Base-by-base conservation (phyloP, 2,888 invertebrate genomes). In the Latrodectus hesperus region DNA sequence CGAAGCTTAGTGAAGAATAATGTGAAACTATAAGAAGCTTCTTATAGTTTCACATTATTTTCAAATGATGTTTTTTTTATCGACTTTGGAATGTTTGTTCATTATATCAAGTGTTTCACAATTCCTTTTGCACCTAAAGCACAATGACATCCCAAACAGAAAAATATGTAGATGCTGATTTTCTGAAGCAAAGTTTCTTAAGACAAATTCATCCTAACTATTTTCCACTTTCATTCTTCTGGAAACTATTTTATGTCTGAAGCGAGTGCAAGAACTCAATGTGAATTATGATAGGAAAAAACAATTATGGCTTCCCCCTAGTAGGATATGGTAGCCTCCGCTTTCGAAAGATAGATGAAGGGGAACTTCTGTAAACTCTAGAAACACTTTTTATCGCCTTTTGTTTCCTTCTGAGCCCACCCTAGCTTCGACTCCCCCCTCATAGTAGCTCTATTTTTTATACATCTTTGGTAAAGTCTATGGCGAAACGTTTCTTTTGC, bases 211-310 rank as follows among this genome's bases (percentile, higher is more conserved):
- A 22, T 49, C 75, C 70, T 85, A 80, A 85, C 85, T 77, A 81
- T 87, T 77, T 82, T 81, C 74, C 64, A 87, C 60, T 53, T 67
- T 9, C 14, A 78, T 68, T 51, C 52, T 38, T 22, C 55, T 38
- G 22, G 79, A 84, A 79, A 79, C 79, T 75, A 79, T 80, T 85
- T 85, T 85, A 85, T 85, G 84, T 84, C 78, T 72, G 67, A 73
- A 67, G 55, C 38, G 22, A 14, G 75, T 55, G 52, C 72, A 84
- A 82, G 86, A 81, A 78, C 81, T 73, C 82, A 82, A 38, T 75
- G 86, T 87, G 81, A 87, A 87, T 87, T 87, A 87, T 87, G 86
- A 87, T 75, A 81, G 81, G 81, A 75, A 72, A 80, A 87, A 87
- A 81, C 86, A 87, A 87, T 87, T 87, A 87, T 82, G 86, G 86